Evolutionary conservation across 2,888 invertebrate genomes (phyloP).

Genomic region (Desoria tigrina): DNA sequence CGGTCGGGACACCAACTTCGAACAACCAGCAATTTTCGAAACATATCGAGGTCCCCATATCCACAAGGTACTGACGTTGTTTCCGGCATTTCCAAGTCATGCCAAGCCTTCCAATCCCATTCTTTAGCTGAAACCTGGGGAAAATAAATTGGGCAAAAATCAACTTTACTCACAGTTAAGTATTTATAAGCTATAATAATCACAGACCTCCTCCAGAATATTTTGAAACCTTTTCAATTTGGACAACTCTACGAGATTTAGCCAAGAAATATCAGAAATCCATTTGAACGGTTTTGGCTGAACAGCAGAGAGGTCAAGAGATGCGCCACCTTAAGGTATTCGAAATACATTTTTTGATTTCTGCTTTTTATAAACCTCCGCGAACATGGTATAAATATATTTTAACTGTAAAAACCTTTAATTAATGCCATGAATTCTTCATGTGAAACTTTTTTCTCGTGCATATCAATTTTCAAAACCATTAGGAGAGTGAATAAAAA

Average conservation of each 20-base stretch:
- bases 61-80: slow-evolving; percentile 87
- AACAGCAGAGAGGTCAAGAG: slow-evolving; percentile 88
- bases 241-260: slow-evolving; percentile 91
- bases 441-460: slow-evolving; percentile 76
- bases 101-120: slow-evolving; percentile 85
- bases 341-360: not conserved
- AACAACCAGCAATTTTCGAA: slow-evolving; percentile 79
- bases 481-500: slow-evolving; percentile 87
- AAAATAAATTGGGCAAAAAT: slow-evolving; percentile 8
- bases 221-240: slow-evolving; percentile 77
- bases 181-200: too few relatives aligned
- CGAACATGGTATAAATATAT: too few relatives aligned
- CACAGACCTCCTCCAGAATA: slow-evolving; percentile 71
- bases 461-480: slow-evolving; percentile 91
- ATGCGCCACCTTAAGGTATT: slow-evolving; percentile 78
- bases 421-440: slow-evolving; percentile 94
- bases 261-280: slow-evolving; percentile 94
- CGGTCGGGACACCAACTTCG: slow-evolving; percentile 95
- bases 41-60: slow-evolving; percentile 83
- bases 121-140: slow-evolving; percentile 76
- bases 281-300: slow-evolving; percentile 89
- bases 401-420: slow-evolving; percentile 64
- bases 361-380: too few relatives aligned
- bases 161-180: slow-evolving; percentile 1
- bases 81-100: slow-evolving; percentile 90